phyloP scores from a whole-genome alignment of 1,140 invertebrate genomes.

The Leptinotarsa lineolata region DNA sequence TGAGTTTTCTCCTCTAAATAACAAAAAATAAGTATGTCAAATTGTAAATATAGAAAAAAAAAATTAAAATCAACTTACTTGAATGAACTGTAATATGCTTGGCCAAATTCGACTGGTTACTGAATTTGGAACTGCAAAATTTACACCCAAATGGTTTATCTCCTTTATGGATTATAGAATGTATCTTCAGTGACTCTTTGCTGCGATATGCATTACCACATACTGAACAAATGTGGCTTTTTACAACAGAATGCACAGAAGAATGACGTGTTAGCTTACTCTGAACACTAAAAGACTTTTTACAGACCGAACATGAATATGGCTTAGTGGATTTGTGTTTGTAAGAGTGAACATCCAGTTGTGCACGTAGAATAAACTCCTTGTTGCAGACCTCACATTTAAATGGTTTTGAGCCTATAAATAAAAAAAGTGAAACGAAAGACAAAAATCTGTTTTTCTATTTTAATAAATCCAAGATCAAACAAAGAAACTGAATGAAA shows the following conservation, averaged over 20 bases:
- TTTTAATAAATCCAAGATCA: too few species aligned
- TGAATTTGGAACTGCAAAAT: constrained; percentile 58
- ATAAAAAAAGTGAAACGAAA: constrained; percentile 36
- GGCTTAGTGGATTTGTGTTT: constrained; percentile 51
- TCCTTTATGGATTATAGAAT: constrained; percentile 59
- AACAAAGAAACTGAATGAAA: too few species aligned
- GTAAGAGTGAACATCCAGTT: constrained; percentile 50
- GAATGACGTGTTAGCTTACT: constrained; percentile 52
- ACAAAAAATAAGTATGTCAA: neutral
- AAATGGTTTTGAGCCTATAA: constrained; percentile 55
- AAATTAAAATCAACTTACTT: constrained; percentile 52
- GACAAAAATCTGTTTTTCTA: too few species aligned
- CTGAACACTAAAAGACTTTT: constrained; percentile 48
- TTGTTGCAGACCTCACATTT: constrained; percentile 50
- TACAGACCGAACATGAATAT: constrained; percentile 49
- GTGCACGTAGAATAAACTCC: constrained; percentile 52
- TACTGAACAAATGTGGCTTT: constrained; percentile 53
- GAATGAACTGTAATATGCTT: constrained; percentile 61
- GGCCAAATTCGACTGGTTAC: constrained; percentile 61
- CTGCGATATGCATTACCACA: constrained; percentile 57
- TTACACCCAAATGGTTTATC: constrained; percentile 60
- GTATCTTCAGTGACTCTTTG: constrained; percentile 56
- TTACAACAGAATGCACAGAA: constrained; percentile 42
- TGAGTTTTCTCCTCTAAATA: constrained; percentile 61
- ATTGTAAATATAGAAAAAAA: too few species aligned